A percentile compares a stretch with the other conserved stretches of the same genome.
Conservation (phyloP, 2,113 vertebrate genomes). For the Microcebus tavaratra region DNA sequence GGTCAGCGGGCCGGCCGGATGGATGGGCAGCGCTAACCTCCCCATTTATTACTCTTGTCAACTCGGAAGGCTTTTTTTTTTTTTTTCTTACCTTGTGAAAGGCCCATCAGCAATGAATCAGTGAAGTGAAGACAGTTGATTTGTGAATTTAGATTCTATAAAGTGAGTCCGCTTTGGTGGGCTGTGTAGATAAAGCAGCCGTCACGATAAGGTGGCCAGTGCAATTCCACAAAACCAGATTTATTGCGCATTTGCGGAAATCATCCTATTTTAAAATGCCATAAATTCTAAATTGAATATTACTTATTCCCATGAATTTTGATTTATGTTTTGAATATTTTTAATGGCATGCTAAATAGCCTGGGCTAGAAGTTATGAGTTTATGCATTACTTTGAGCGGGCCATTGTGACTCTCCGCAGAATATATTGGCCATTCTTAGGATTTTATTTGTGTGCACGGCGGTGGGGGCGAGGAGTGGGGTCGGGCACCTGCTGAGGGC, state of each 20-base stretch:
- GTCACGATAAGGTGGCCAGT: slow-evolving; percentile 90
- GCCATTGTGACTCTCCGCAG: slow-evolving; percentile 82
- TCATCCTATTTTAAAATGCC: slow-evolving; percentile 96
- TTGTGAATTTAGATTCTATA: slow-evolving; percentile 96
- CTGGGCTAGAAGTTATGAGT: slow-evolving; percentile 80
- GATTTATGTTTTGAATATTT: slow-evolving; percentile 94
- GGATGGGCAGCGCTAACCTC: slow-evolving; percentile 88
- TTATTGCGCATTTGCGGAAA: slow-evolving; percentile 96
- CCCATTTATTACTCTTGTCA: slow-evolving; percentile 92
- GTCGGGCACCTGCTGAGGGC: slow-evolving; percentile 69
- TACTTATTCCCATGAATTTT: slow-evolving; percentile 93
- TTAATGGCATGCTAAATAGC: slow-evolving; percentile 89
- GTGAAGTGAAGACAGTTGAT: slow-evolving; percentile 92
- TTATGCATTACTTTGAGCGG: slow-evolving; percentile 81
- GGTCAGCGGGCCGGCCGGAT: slow-evolving; percentile 84
- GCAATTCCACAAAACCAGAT: slow-evolving; percentile 93
- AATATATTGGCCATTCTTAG: slow-evolving; percentile 79
- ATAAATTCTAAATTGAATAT: slow-evolving; percentile 95
- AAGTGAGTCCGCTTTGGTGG: slow-evolving; percentile 92
- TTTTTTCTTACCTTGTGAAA: slow-evolving; percentile 85
- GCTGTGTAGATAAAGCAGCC: slow-evolving; percentile 91
- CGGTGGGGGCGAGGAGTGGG: not conserved
- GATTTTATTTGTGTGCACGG: slow-evolving; percentile 78
- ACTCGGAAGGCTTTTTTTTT: slow-evolving; percentile 81
- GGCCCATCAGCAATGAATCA: slow-evolving; percentile 90